These are phyloP conservation scores for Scolopax rusticola DNA, from an alignment of 2,797 vertebrate species.

Conservation along the genomic window DNA sequence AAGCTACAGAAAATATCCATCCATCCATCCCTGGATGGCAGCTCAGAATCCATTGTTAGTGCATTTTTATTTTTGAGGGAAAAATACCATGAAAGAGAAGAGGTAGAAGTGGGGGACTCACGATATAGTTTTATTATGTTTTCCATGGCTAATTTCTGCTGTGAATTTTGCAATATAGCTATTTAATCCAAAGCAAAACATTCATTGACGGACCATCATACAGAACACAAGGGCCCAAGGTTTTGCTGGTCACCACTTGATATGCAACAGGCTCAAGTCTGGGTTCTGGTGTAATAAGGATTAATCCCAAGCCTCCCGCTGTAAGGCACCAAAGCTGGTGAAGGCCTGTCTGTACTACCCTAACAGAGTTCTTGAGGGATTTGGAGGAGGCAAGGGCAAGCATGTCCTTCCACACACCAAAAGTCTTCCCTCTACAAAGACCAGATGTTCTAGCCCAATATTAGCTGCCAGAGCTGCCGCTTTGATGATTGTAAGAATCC, in stretches of 20 bases:
- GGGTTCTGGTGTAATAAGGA: neutral
- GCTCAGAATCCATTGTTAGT: neutral
- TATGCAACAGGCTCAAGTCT: fast-evolving
- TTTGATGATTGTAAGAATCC: conserved; percentile 21
- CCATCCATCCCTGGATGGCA: neutral
- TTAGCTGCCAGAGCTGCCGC: neutral
- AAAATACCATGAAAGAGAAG: neutral
- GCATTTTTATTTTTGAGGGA: neutral
- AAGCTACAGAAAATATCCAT: neutral
- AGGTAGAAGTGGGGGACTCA: neutral
- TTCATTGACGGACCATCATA: neutral
- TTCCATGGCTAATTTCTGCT: neutral
- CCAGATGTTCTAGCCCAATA: conserved; percentile 40
- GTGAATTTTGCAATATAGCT: neutral
- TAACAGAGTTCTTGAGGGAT: neutral
- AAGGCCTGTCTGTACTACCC: neutral
- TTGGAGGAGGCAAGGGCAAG: neutral
- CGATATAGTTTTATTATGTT: neutral
- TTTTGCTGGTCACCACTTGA: neutral
- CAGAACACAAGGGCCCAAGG: neutral
- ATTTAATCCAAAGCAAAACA: neutral
- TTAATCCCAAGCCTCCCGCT: neutral
- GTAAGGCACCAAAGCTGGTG: neutral
- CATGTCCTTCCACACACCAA: neutral
- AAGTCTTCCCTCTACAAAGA: neutral